These are phyloP conservation scores for Octomys mimax DNA, from an alignment of 2,797 vertebrate species.

Conservation along the genomic window DNA sequence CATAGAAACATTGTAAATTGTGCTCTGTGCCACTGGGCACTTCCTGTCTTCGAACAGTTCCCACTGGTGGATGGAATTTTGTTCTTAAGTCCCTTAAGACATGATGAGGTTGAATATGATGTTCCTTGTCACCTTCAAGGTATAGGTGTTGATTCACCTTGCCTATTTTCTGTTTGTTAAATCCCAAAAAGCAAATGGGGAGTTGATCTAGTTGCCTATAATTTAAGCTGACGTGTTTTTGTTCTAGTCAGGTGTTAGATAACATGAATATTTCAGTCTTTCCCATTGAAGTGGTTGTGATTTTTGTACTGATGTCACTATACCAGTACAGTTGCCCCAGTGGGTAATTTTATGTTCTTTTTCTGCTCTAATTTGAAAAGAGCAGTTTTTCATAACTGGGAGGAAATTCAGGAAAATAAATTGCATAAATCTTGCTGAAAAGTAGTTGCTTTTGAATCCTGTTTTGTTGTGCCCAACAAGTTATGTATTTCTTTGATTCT, in stretches of 20 bases:
- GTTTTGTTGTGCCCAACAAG: neutral
- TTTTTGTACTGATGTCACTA: neutral
- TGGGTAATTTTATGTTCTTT: slow-evolving; percentile 55
- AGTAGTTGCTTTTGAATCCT: slow-evolving; percentile 59
- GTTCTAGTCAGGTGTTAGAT: slow-evolving; percentile 18
- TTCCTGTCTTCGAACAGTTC: slow-evolving; percentile 99
- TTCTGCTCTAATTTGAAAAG: slow-evolving; percentile 12
- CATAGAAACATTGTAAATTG: slow-evolving; percentile 99
- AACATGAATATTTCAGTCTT: slow-evolving; percentile 25
- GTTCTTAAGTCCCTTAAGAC: slow-evolving; percentile 98
- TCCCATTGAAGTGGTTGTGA: neutral
- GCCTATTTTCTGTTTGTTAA: slow-evolving; percentile 80
- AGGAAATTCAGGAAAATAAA: slow-evolving; percentile 54
- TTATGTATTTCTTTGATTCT: slow-evolving; percentile 7
- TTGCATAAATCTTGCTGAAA: slow-evolving; percentile 43
- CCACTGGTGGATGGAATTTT: slow-evolving; percentile 98
- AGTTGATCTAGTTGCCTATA: slow-evolving; percentile 61
- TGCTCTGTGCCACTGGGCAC: slow-evolving; percentile 95
- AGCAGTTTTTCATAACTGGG: slow-evolving; percentile 3
- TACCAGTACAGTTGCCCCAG: neutral
- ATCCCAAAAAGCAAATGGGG: neutral
- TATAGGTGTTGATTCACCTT: slow-evolving; percentile 89
- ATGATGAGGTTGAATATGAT: slow-evolving; percentile 99
- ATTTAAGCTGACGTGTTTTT: neutral
- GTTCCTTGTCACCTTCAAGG: slow-evolving; percentile 99